Evolutionary conservation across 2,797 vertebrate genomes (phyloP).

Genomic region (Sebastolobus alascanus): DNA sequence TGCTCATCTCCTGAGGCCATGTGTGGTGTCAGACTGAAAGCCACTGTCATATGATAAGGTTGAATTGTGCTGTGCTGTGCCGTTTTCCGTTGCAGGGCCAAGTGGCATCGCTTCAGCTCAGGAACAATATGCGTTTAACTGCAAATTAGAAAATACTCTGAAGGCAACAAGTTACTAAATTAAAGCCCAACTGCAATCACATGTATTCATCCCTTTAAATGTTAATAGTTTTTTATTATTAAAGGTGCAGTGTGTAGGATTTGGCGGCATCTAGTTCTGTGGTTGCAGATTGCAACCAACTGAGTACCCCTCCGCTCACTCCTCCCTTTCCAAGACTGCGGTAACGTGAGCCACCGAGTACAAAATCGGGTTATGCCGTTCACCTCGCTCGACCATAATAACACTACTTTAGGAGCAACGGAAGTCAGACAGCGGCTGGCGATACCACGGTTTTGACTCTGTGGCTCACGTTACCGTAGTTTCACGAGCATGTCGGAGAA

Average conservation of each 20-base stretch:
- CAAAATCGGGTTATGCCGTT: fast-evolving
- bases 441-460: too few species aligned
- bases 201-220: not conserved
- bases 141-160: constrained; percentile 1
- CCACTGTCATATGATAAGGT: constrained; percentile 33
- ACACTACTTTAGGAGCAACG: too few species aligned
- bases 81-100: not conserved
- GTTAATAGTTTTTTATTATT: not conserved
- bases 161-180: constrained; percentile 2
- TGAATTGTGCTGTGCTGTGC: constrained; percentile 16
- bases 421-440: too few species aligned
- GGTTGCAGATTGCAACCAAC: too few species aligned
- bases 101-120: constrained; percentile 3
- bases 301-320: too few species aligned
- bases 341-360: too few species aligned
- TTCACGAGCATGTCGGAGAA: too few species aligned
- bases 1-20: constrained; percentile 15
- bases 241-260: not conserved
- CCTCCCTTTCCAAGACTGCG: too few species aligned
- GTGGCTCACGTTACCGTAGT: fast-evolving
- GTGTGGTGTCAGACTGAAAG: constrained; percentile 17
- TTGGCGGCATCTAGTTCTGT: too few species aligned
- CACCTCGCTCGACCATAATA: too few species aligned
- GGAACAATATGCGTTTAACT: not conserved
- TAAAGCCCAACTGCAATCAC: not conserved